A percentile compares a stretch with the other conserved stretches of the same genome.
These are phyloP conservation scores for Ceratotherium simum DNA, from an alignment of 2,113 vertebrate genomes.

Conservation along the genomic window DNA sequence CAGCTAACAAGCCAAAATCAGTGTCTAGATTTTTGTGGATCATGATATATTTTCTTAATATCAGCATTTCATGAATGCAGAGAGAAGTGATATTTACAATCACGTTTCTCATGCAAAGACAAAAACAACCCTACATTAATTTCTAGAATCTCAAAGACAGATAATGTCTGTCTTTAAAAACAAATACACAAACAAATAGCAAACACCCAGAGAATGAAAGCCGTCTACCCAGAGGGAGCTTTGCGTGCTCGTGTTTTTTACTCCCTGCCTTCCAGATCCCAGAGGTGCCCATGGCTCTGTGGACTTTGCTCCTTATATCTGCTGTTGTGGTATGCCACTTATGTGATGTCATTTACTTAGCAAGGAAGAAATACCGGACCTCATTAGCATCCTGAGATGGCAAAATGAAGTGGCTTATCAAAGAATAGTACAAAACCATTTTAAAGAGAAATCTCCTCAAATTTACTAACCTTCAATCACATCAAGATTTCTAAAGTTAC, in stretches of 20 bases:
- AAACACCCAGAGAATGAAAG: not conserved
- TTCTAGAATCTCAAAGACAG: conserved; percentile 31
- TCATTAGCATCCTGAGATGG: not conserved
- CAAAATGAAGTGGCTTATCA: conserved; percentile 21
- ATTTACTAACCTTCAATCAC: conserved; percentile 30
- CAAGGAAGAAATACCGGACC: conserved; percentile 7
- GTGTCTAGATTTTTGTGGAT: not conserved
- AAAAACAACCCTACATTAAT: conserved; percentile 3
- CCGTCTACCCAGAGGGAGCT: not conserved
- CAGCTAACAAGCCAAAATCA: conserved; percentile 38
- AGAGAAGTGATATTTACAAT: conserved; percentile 32
- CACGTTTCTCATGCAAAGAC: conserved; percentile 36
- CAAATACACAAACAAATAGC: conserved; percentile 26
- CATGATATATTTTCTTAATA: not conserved
- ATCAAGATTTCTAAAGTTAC: conserved; percentile 40
- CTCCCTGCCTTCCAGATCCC: not conserved
- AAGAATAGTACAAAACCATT: conserved; percentile 32
- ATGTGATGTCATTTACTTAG: conserved; percentile 57
- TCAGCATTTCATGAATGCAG: not conserved
- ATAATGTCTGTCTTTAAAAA: conserved; percentile 24
- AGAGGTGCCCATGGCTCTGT: not conserved
- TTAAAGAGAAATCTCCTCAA: conserved; percentile 49
- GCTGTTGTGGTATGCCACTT: not conserved
- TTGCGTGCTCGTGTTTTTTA: not conserved
- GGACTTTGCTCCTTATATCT: not conserved